Evolutionary conservation across 2,113 vertebrate genomes (phyloP).

Genomic region (Megaceryle maxima): DNA sequence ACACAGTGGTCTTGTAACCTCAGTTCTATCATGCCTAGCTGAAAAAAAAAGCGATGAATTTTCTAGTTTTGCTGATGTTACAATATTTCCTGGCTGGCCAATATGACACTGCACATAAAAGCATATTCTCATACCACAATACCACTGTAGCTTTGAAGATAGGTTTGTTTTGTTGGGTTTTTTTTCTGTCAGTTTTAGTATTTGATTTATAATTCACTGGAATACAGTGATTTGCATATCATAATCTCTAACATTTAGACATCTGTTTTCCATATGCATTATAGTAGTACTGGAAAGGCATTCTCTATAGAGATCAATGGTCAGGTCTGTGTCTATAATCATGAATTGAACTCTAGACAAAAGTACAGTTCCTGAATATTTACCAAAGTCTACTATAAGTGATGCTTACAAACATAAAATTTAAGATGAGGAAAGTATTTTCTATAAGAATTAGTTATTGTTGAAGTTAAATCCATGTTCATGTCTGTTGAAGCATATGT

Average conservation of each 20-base stretch:
- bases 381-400: background rate
- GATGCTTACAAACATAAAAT: background rate
- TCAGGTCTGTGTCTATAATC: background rate
- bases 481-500: background rate
- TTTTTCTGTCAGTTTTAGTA: background rate
- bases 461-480: background rate
- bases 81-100: background rate
- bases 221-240: background rate
- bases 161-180: background rate
- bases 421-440: background rate
- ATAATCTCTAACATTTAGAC: background rate
- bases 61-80: background rate
- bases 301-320: background rate
- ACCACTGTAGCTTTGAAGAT: background rate
- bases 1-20: background rate
- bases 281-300: background rate
- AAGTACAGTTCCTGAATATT: background rate
- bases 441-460: background rate
- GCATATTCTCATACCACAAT: background rate
- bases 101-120: background rate
- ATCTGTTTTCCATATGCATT: background rate
- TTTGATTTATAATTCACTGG: background rate
- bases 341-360: background rate
- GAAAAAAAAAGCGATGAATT: background rate
- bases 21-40: background rate